Evolutionary conservation across 2,888 invertebrate species (phyloP), one percentile per base, ranked within the genome.

Genomic region (Chalcis sispes): DNA sequence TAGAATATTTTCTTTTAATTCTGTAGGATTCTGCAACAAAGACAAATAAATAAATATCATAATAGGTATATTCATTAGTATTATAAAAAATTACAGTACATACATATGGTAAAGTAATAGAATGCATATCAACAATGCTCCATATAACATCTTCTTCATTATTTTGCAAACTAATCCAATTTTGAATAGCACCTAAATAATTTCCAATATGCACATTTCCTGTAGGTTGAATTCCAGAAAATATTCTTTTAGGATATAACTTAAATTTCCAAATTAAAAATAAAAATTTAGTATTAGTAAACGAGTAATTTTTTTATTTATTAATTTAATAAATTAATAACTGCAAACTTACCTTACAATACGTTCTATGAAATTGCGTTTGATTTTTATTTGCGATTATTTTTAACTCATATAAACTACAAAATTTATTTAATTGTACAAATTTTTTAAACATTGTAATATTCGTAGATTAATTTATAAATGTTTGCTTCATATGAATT

Each of bases 171-270:
- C 93, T 90, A 23, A 95, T 92, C 95, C 98, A 98, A 86, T 94
- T 94, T 75, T 92, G 92, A 78, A 99, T 92, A 0, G 97, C 98
- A 13, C 98, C 98, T 82, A 98, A 93, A 90, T 98, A 99, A 90
- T 99, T 99, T 13, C 99, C 99, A 65, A 99, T 90, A 89, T 99
- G 99, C 77, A 98, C 91, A 2, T 92, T 90, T 20, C 99, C 99
- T 0, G 98, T 98, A 0, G 99, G 99, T 90, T 99, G 99, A 85
- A 99, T 94, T 15, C 98, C 99, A 0, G 98, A 96, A 84, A 98
- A 95, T 83, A 98, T 91, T 82, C 92, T 91, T 71, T 90, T 90
- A 4, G 91, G 91, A 90, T 91, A 93, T 64, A 42, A 56, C 36
- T 54, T 73, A 70, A 36, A 23, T 23, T 58, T 67, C 79, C 79